phyloP scores from a whole-genome alignment of 2,888 invertebrate species.

The Kryphioiulus occultus region DNA sequence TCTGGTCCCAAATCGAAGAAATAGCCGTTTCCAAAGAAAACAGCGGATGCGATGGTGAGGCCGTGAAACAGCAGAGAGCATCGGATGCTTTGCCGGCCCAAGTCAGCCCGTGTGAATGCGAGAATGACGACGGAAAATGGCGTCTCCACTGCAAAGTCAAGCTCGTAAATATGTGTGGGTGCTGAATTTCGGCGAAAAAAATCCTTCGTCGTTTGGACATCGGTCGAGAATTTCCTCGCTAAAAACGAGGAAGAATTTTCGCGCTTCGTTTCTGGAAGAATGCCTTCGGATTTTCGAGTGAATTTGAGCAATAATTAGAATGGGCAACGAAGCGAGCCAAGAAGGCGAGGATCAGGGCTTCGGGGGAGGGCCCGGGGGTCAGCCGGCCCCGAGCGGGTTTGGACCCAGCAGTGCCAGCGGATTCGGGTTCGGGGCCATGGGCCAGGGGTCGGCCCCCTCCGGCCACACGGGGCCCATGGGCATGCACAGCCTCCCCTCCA shows the following conservation, averaged over 20 bases:
- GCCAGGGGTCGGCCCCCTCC: not conserved
- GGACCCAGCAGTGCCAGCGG: constrained; percentile 15
- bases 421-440: constrained; percentile 27
- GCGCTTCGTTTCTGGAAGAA: too few relatives aligned
- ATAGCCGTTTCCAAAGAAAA: not conserved
- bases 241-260: too few relatives aligned
- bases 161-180: not conserved
- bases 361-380: not conserved
- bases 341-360: constrained; percentile 5
- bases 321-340: constrained; percentile 51
- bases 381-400: not conserved
- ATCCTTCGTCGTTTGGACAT: not conserved
- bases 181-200: not conserved
- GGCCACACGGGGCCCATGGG: not conserved
- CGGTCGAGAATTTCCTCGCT: too few relatives aligned
- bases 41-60: not conserved
- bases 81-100: not conserved
- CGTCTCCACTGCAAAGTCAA: not conserved
- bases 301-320: not conserved
- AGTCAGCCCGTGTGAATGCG: not conserved
- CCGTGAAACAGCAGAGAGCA: not conserved
- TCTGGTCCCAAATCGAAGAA: not conserved
- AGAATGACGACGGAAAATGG: not conserved
- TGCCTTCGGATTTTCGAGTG: too few relatives aligned
- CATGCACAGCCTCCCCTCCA: constrained; percentile 37